Evolutionary conservation across 2,113 vertebrate genomes (phyloP).

Genomic region (Sialia sialis): DNA sequence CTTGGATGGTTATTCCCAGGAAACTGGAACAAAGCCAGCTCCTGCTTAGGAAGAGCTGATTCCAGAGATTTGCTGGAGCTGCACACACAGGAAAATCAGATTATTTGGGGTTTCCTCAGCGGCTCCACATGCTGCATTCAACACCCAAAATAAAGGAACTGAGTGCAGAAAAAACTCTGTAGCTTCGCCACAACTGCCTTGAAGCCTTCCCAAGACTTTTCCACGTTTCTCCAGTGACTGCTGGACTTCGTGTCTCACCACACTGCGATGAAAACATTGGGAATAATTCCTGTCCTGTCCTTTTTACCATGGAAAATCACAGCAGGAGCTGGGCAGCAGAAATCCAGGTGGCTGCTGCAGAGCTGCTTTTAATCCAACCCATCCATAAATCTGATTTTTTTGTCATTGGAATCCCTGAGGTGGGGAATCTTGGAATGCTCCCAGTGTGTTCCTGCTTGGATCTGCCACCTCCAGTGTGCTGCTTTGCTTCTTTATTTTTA

Average conservation of each 20-base stretch:
- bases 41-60: too few relatives aligned
- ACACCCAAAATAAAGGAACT: background rate
- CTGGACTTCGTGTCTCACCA: background rate
- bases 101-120: background rate
- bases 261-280: background rate
- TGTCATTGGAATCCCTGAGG: background rate
- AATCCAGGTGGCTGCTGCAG: background rate
- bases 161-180: background rate
- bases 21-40: background rate
- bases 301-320: background rate
- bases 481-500: conserved; percentile 9
- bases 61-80: background rate
- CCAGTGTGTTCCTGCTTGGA: background rate
- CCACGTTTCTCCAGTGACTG: background rate
- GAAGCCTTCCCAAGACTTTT: background rate
- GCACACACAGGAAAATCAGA: background rate
- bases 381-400: background rate
- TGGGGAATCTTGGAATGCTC: background rate
- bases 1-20: background rate
- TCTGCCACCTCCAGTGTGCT: conserved; percentile 6
- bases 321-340: background rate
- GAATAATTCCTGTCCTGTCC: background rate
- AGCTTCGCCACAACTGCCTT: background rate
- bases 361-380: background rate
- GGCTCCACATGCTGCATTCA: background rate